A percentile compares a stretch with the other conserved stretches of the same genome.
Evolutionary conservation across 1,140 invertebrate species (phyloP).

Genomic region (Drosophila lini): DNA sequence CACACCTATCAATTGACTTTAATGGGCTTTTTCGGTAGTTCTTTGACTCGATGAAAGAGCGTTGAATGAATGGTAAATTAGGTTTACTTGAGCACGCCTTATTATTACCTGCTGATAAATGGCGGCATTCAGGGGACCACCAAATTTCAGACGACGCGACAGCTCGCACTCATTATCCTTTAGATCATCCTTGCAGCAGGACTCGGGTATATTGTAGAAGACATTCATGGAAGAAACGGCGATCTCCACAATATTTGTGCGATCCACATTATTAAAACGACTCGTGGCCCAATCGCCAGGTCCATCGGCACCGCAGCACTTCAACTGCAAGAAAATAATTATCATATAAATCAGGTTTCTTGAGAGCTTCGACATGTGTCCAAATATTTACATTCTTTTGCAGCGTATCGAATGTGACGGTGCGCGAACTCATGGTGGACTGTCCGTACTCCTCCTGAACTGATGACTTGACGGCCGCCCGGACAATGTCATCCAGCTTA

Average conservation of each 20-base stretch:
- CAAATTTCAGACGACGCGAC: constrained; percentile 85
- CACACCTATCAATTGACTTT: constrained; percentile 50
- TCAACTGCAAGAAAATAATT: constrained; percentile 84
- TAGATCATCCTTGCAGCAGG: constrained; percentile 86
- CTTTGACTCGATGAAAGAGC: constrained; percentile 2
- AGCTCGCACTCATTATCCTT: constrained; percentile 84
- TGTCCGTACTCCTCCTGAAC: constrained; percentile 89
- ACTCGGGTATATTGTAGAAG: constrained; percentile 86
- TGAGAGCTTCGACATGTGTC: not conserved
- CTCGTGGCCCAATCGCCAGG: constrained; percentile 90
- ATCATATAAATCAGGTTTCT: constrained; percentile 14
- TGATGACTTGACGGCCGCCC: constrained; percentile 87
- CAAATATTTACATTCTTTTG: constrained; percentile 86
- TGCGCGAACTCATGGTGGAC: constrained; percentile 86
- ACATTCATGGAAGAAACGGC: constrained; percentile 79
- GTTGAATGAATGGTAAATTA: constrained; percentile 17
- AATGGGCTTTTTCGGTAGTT: constrained; percentile 27
- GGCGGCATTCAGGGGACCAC: constrained; percentile 84
- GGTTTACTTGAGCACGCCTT: not conserved
- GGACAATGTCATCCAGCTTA: constrained; percentile 87
- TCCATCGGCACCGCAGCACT: constrained; percentile 90
- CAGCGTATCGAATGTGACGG: constrained; percentile 89
- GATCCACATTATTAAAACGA: constrained; percentile 85
- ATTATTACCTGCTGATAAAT: constrained; percentile 86
- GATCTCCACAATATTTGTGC: constrained; percentile 79